phyloP scores from a whole-genome alignment of 2,797 vertebrate genomes.

The Galaxias olidus region DNA sequence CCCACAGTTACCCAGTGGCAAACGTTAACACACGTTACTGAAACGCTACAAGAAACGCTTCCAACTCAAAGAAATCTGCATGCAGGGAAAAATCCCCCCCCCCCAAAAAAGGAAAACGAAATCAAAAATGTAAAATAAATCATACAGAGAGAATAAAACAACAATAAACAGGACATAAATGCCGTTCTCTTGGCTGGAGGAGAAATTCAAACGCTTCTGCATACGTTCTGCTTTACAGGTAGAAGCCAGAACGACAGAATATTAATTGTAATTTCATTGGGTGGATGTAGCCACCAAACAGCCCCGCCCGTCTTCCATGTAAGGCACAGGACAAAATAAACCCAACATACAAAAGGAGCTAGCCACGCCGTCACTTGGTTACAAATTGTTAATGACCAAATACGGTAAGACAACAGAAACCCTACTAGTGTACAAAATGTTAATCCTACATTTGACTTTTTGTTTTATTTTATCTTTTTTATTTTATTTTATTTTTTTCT shows the following conservation, averaged over 20 bases:
- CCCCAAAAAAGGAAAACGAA: constrained; percentile 32
- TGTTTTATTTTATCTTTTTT: constrained; percentile 44
- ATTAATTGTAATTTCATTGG: constrained; percentile 71
- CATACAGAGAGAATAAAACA: constrained; percentile 70
- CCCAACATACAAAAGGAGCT: constrained; percentile 81
- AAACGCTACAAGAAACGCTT: constrained; percentile 63
- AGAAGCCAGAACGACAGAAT: constrained; percentile 53
- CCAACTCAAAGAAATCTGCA: constrained; percentile 78
- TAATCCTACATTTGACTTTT: constrained; percentile 77
- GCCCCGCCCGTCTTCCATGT: constrained; percentile 86
- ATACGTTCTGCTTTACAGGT: constrained; percentile 44
- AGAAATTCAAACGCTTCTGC: constrained; percentile 76
- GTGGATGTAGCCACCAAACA: constrained; percentile 70
- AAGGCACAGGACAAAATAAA: constrained; percentile 98
- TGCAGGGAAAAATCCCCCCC: constrained; percentile 59
- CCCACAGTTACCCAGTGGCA: constrained; percentile 72
- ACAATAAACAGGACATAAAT: constrained; percentile 67
- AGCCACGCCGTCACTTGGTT: constrained; percentile 78
- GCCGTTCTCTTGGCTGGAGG: constrained; percentile 74
- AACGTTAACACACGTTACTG: constrained; percentile 72
- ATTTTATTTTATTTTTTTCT: constrained; percentile 36
- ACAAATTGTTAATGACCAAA: constrained; percentile 80
- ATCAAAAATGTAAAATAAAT: constrained; percentile 57
- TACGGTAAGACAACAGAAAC: constrained; percentile 83
- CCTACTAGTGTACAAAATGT: constrained; percentile 90